A percentile compares a stretch with the other conserved stretches of the same genome.
These are phyloP conservation scores for Beroe forskalii DNA, from an alignment of 37 sponge, comb jelly and placozoan genomes.

Conservation along the genomic window DNA sequence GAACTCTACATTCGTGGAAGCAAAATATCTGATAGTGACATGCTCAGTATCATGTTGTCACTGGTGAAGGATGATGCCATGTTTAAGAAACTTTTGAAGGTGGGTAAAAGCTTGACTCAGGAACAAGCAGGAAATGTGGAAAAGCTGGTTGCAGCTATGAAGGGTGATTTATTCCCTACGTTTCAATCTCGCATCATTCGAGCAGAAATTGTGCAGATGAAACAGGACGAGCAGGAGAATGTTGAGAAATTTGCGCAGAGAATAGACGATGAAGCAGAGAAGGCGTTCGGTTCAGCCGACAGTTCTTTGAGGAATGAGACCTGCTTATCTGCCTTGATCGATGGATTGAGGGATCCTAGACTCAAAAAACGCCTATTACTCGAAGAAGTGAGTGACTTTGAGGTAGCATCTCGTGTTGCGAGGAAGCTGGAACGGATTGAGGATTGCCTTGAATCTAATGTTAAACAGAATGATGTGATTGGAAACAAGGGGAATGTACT, in stretches of 20 bases:
- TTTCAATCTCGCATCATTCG: neutral
- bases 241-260: neutral
- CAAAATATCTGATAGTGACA: neutral
- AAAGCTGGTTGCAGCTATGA: neutral
- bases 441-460: too few relatives aligned
- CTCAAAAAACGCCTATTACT: neutral
- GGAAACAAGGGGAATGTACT: too few relatives aligned
- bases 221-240: neutral
- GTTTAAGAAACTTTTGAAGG: neutral
- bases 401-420: too few relatives aligned
- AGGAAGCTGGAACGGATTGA: too few relatives aligned
- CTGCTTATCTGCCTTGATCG: neutral
- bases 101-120: neutral
- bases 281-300: neutral
- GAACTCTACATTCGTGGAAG: neutral
- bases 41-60: neutral
- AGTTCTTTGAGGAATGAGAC: neutral
- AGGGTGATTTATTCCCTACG: neutral
- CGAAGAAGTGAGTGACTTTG: too few relatives aligned
- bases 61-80: neutral
- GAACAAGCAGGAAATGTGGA: neutral
- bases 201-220: neutral
- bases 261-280: neutral
- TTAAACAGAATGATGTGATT: too few relatives aligned
- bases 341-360: neutral